Conservation (phyloP, 2,113 vertebrate species). For the Oophaga pumilio region DNA sequence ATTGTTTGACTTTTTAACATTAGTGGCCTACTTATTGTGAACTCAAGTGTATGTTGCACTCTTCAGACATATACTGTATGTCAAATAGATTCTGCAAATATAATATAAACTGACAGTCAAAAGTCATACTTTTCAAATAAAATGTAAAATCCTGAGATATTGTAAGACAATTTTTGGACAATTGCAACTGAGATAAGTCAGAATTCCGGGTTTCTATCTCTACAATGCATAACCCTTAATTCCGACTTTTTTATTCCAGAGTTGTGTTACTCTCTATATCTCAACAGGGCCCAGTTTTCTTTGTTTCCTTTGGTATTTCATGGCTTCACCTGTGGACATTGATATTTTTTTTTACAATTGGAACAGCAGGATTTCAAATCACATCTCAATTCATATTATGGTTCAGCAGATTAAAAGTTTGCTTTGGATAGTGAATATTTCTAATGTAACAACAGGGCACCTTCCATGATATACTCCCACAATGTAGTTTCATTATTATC, state of each 20-base stretch:
- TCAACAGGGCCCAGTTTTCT: background rate
- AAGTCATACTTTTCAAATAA: background rate
- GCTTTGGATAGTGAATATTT: background rate
- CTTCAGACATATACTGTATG: no score
- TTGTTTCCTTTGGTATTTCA: background rate
- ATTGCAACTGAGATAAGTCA: background rate
- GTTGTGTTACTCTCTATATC: background rate
- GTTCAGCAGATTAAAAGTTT: background rate
- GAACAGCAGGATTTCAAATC: background rate
- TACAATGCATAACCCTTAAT: no score
- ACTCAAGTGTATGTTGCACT: no score
- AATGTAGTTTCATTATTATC: constrained; percentile 1
- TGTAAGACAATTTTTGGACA: no score
- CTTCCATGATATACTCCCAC: background rate
- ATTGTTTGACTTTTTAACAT: no score
- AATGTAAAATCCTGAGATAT: background rate
- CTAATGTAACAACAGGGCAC: constrained; percentile 1
- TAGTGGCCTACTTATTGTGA: no score
- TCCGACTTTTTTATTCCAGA: background rate
- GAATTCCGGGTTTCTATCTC: background rate
- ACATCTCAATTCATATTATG: background rate
- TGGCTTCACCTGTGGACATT: background rate
- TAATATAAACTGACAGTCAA: background rate
- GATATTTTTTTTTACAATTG: background rate
- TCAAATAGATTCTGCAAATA: no score